Evolutionary conservation across 2,113 vertebrate genomes (phyloP).

Genomic region (Lampris megalopsis): DNA sequence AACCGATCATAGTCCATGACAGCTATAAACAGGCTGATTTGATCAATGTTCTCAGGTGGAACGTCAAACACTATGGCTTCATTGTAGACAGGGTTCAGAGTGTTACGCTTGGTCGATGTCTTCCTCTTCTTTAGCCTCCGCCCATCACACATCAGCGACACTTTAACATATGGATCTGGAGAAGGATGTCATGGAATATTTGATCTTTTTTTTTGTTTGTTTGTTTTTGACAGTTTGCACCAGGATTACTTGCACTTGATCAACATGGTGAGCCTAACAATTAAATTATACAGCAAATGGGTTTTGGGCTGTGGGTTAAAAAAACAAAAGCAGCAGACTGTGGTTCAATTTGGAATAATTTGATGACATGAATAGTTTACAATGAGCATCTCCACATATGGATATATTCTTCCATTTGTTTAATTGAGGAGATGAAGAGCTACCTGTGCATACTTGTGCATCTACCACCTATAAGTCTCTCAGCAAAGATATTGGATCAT

Average conservation of each 20-base stretch:
- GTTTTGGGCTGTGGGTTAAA: background rate
- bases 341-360: background rate
- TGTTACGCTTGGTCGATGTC: conserved; percentile 98
- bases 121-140: conserved; percentile 97
- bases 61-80: conserved; percentile 99
- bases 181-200: background rate
- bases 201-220: background rate
- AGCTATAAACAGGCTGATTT: conserved; percentile 96
- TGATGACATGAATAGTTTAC: background rate
- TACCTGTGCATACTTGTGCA: too few relatives aligned
- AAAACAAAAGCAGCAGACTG: background rate
- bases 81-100: conserved; percentile 97
- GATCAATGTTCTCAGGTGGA: conserved; percentile 97
- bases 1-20: conserved; percentile 99
- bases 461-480: too few relatives aligned
- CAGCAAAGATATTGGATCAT: too few relatives aligned
- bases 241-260: background rate
- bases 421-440: background rate
- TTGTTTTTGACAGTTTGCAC: background rate
- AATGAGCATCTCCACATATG: background rate
- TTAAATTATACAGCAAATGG: background rate
- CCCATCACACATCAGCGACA: conserved; percentile 97
- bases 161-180: conserved; percentile 97
- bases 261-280: background rate
- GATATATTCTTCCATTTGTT: background rate